Base-by-base conservation (phyloP, 2,888 invertebrate species). In the Aleiodes leptofemur region DNA sequence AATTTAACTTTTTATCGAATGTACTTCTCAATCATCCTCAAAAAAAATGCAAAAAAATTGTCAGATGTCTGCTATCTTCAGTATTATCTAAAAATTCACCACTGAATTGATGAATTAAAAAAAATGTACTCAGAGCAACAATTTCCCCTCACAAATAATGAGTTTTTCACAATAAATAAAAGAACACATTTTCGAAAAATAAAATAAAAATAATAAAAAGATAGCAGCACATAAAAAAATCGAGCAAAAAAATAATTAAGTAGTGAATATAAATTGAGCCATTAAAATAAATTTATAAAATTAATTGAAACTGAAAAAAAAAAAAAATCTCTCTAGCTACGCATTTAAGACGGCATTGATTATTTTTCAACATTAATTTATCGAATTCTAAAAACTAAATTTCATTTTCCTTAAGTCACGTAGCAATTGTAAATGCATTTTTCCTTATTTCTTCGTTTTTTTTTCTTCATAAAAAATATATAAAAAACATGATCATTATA, bases 391-490 rank as follows among this genome's bases (percentile, higher is more conserved):
- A 53, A 31, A 78, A 75, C 68, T 61, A 76, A 73, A 71, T 66
- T 64, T 38, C 61, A 11, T 61, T 73, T 73, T 76, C 43, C 71
- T 77, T 77, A 78, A 79, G 72, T 75, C 70, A 72, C 74, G 57
- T 77, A 77, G 74, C 55, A 77, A 73, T 70, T 70, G 53, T 64
- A 74, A 77, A 72, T 78, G 64, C 76, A 76, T 77, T 77, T 48
- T 64, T 14, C 34, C 11, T 59, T 43, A 43, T 43, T 43, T 43
- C 43, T 43, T 43, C 8, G 38, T 38, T 43, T 43, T 43, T 34
- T 9, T 43, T 43, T 43, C 43, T 7, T 73, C 72, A 74, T 78
- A 77, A 80, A 81, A 81, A 78, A 80, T 77, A 78, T 78, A 74
- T 78, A 78, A 79, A 79, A 79, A 78, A 77, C 70, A 64, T 73